Evolutionary conservation across 2,113 vertebrate genomes (phyloP), one percentile per base, ranked within the genome.

Genomic region (Tragelaphus buxtoni): DNA sequence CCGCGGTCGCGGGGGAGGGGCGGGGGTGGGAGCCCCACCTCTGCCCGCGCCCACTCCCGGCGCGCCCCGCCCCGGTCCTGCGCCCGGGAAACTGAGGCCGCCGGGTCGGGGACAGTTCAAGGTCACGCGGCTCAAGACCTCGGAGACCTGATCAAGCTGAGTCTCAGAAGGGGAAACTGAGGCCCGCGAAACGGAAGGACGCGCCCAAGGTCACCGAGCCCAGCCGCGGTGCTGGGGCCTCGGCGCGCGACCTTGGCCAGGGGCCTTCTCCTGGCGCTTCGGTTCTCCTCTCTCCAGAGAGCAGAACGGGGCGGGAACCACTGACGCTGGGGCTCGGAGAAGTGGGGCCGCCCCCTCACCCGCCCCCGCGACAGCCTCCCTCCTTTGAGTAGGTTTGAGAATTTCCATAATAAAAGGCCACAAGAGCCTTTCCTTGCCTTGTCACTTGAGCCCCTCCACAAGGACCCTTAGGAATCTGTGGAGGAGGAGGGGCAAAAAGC

Each of bases 1-100:
- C 99, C 91, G 98, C 98, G 5, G 99, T 99, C 91, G 98, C 98
- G 4, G 97, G 96, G 97, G 76, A 8, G 94, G 96, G 87, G 79
- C 88, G 47, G 76, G 86, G 51, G 61, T 28, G 11, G 56, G 89
- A n/a, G 87, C 58, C 92, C 95, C 90, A 51, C 96, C 94, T 85
- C 90, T 14, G 76, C 82, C 61, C 8, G 89, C 16, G 69, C 87
- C 74, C 74, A 49, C 60, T 16, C 56, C 47, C 26, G 5, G 42
- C n/a, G 3, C 45, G 22, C 56, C 28, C 9, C 28, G 28, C 63
- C 47, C 11, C 0, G 8, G 35, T 26, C 3, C 14, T 1, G 28
- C 30, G 8, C 32, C 1, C 1, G 84, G 92, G 95, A 96, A 94
- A 94, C 90, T 91, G 90, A 95, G 95, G 84, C 92, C 12, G 4